Base-by-base conservation (phyloP, 2,113 vertebrate species). In the Chamaea fasciata region DNA sequence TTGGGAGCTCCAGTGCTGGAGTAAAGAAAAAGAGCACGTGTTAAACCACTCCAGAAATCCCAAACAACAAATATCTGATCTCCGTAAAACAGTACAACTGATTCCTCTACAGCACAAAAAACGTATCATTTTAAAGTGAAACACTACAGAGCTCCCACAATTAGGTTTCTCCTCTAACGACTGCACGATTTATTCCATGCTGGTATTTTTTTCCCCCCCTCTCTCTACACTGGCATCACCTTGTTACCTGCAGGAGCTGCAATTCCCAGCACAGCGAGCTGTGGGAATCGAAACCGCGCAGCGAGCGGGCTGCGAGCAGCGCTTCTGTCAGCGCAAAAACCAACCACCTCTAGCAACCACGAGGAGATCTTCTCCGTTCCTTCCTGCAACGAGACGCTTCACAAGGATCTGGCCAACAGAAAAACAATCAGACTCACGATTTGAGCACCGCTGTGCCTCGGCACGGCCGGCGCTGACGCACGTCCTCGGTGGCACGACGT, bases 1-100 rank as follows among this genome's bases (percentile, higher is more conserved):
- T 83, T 59, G 68, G 87, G 71, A 95, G 75, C 67, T 90, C 88
- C 78, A 86, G 4, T 6, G 86, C 70, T 50, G 18, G 46, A 91
- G 76, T 42, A 83, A 90, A 83, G 57, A 74, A 93, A 83, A 75
- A 80, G 64, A 96, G 69, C 89, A 93, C 83, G 77, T 86, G 90
- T 90, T 92, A 92, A 76, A 89, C 53, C 78, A 75, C 56, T 89
- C 94, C 87, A 88, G 92, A 94, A 83, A 87, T 83, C 87, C 94
- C 80, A 22, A 42, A 56, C 95, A 93, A 76, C 60, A 90, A 92
- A 83, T 83, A 78, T 1, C 75, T 55, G 59, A 87, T 83, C 94
- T 90, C 82, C 64, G 37, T 71, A 83, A 91, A 75, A 86, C 20
- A 64, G 68, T 4, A 23, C 79, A 81, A 44, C 47, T 2, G 28